Percentiles rank a stretch among this genome's conserved stretches.
Evolutionary conservation across 2,888 invertebrate species (phyloP).

Genomic region (Xanthorhoe spadicearia): DNA sequence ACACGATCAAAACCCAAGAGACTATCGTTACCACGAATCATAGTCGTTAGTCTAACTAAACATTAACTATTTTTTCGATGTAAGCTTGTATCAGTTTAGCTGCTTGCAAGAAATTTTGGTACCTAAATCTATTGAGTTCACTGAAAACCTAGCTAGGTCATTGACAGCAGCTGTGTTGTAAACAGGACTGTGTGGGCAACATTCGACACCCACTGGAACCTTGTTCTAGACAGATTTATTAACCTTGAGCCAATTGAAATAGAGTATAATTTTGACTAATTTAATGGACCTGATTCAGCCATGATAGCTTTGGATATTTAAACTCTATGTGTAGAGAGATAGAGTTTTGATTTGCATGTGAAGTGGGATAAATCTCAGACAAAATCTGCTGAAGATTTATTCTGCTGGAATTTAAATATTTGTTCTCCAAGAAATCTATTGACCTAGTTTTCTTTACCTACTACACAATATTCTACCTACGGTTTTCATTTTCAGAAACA

Average conservation of each 20-base stretch:
- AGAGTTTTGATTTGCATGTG: constrained; percentile 21
- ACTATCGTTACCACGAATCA: no score
- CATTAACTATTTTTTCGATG: no score
- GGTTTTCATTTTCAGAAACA: no score
- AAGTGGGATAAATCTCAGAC: background rate
- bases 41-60: no score
- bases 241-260: constrained; percentile 26
- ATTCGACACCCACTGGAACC: constrained; percentile 21
- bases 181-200: constrained; percentile 24
- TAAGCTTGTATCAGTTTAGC: background rate
- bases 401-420: no score
- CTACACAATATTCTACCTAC: no score
- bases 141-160: constrained; percentile 14
- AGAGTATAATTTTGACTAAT: constrained; percentile 26
- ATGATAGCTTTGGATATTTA: constrained; percentile 1
- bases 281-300: constrained; percentile 9
- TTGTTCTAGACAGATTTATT: constrained; percentile 17
- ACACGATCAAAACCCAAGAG: no score
- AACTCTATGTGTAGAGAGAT: constrained; percentile 3
- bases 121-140: background rate
- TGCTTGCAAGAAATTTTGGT: background rate
- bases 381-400: background rate
- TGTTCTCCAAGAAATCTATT: no score
- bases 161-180: constrained; percentile 19
- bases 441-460: background rate